These are phyloP conservation scores for Ephialtes manifestator DNA, from an alignment of 2,888 invertebrate species.

Conservation along the genomic window DNA sequence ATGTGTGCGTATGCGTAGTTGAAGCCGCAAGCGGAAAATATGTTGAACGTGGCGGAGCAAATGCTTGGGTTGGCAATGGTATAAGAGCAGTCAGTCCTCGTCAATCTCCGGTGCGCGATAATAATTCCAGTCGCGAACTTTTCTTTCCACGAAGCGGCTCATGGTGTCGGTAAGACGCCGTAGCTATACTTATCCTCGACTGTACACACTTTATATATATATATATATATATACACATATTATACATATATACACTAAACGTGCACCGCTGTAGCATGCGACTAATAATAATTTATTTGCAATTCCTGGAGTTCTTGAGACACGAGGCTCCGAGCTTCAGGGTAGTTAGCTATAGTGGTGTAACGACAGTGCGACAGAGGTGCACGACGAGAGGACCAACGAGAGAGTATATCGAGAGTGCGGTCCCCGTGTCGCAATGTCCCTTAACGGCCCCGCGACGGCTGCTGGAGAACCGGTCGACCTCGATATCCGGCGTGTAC, in stretches of 20 bases:
- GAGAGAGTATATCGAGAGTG: slow-evolving; percentile 52
- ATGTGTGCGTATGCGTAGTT: neutral
- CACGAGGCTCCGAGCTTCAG: slow-evolving; percentile 39
- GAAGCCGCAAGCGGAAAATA: slow-evolving; percentile 45
- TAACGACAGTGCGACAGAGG: slow-evolving; percentile 41
- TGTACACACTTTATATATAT: slow-evolving; percentile 24
- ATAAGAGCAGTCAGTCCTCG: slow-evolving; percentile 44
- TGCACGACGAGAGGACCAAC: slow-evolving; percentile 19
- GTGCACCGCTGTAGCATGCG: slow-evolving; percentile 30
- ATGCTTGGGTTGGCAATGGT: slow-evolving; percentile 38
- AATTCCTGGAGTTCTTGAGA: slow-evolving; percentile 75
- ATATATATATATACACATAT: slow-evolving; percentile 23
- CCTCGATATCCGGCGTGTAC: slow-evolving; percentile 81
- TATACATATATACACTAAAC: slow-evolving; percentile 29
- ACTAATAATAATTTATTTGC: slow-evolving; percentile 77
- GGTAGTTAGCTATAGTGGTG: slow-evolving; percentile 41
- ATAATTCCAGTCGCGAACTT: slow-evolving; percentile 73
- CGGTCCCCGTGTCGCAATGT: slow-evolving; percentile 79
- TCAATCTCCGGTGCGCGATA: slow-evolving; percentile 67
- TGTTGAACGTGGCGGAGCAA: slow-evolving; percentile 58
- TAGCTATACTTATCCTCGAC: slow-evolving; percentile 46
- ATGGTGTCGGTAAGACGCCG: slow-evolving; percentile 49
- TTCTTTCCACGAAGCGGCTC: slow-evolving; percentile 69
- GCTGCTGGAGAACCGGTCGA: slow-evolving; percentile 84
- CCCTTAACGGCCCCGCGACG: slow-evolving; percentile 82